Conservation (phyloP, 2,113 vertebrate species). For the Myodes glareolus region DNA sequence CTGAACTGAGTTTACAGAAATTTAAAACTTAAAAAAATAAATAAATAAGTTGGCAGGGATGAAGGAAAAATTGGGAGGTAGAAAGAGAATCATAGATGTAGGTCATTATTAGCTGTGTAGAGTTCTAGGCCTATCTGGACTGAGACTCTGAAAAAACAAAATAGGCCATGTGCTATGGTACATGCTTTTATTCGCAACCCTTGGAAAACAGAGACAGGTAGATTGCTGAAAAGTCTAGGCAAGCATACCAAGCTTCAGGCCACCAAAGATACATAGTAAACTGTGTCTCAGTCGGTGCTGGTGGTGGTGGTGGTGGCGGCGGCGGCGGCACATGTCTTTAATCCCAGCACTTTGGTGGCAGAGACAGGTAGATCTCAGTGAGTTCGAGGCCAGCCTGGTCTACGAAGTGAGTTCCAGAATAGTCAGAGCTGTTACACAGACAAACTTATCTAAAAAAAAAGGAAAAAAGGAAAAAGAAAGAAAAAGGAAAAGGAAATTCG, state of each 20-base stretch:
- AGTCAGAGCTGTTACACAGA: neutral
- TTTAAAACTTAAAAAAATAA: slow-evolving; percentile 21
- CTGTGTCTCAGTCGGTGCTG: too few relatives aligned
- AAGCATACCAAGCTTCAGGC: too few relatives aligned
- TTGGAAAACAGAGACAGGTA: neutral
- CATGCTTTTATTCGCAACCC: neutral
- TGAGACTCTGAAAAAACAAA: neutral
- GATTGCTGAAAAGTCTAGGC: too few relatives aligned
- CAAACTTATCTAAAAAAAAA: neutral
- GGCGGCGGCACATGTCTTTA: neutral
- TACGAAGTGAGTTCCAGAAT: too few relatives aligned
- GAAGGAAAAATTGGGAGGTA: neutral
- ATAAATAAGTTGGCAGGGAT: neutral
- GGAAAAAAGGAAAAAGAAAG: neutral
- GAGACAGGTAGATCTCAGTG: too few relatives aligned
- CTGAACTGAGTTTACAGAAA: neutral
- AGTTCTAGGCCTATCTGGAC: neutral
- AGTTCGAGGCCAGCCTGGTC: too few relatives aligned
- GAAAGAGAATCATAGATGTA: neutral
- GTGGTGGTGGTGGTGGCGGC: too few relatives aligned
- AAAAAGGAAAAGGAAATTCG: neutral
- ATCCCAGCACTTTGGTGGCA: neutral
- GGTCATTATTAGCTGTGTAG: neutral
- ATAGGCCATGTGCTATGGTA: neutral
- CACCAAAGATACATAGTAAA: neutral